These are phyloP conservation scores for Mustelus asterias DNA, from an alignment of 2,113 vertebrate species.

Conservation along the genomic window DNA sequence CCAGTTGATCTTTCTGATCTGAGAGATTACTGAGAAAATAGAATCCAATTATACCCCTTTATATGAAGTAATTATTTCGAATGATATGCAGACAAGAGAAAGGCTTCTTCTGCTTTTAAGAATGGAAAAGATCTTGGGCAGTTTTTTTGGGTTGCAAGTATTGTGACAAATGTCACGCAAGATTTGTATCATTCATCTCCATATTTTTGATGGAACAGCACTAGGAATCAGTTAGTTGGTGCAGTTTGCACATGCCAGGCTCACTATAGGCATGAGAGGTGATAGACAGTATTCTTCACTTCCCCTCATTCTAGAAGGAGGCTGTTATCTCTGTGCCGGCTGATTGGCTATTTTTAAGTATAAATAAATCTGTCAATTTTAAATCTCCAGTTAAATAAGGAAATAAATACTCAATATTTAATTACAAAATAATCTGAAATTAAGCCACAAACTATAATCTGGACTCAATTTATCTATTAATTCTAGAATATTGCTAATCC, in stretches of 20 bases:
- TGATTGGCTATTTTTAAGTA: not conserved
- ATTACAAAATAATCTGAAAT: not conserved
- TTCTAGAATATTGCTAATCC: not conserved
- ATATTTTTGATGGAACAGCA: not conserved
- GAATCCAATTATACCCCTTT: no score
- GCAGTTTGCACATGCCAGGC: not conserved
- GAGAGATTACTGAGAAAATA: no score
- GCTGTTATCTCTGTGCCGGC: no score
- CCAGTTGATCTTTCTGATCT: no score
- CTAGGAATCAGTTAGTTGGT: not conserved
- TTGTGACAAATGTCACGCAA: not conserved
- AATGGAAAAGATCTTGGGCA: no score
- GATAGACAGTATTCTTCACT: not conserved
- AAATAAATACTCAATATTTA: not conserved
- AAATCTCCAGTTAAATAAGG: not conserved
- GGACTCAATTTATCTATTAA: not conserved
- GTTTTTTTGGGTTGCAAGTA: not conserved
- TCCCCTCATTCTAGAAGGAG: not conserved
- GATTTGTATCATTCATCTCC: not conserved
- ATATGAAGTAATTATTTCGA: no score
- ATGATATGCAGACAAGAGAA: no score
- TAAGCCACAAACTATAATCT: not conserved
- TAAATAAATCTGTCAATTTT: not conserved
- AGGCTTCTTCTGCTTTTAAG: no score
- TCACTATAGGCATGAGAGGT: not conserved